Evolutionary conservation across 2,888 invertebrate species (phyloP), one percentile per base, ranked within the genome.

Genomic region (Aplocera efformata): DNA sequence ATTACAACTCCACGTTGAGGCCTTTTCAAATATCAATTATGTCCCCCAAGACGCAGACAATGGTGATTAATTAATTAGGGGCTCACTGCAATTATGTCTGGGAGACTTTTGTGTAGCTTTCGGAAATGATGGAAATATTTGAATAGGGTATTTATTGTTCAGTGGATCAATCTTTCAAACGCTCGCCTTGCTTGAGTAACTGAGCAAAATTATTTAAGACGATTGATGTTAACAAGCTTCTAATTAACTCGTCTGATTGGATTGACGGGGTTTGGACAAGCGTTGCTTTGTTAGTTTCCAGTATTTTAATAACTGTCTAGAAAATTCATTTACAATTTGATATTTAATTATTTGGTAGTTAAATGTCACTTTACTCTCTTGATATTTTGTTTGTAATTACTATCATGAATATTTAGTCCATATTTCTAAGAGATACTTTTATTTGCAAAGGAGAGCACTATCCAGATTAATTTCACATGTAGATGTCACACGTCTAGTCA

Each of bases 1-100:
- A 10, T 42, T 42, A n/a, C 31, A 4, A 45, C 63, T 63, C 68
- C 61, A 69, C 70, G 66, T 69, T 6, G 66, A 74, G 80, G 75
- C 75, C 78, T 76, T 71, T 83, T 84, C 79, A 85, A 83, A 84
- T 86, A 83, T 83, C 83, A 85, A 84, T 85, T 84, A 84, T 79
- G 75, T 73, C 71, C 65, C 60, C 56, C 57, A 67, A 72, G 79
- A 70, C 72, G 61, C 65, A 71, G 72, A 75, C 72, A 72, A 72
- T 72, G 69, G 74, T 82, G 81, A 83, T 82, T 86, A 85, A 86
- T 86, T 84, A 85, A 85, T 83, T 81, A 86, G 72, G 74, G 79
- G 71, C 68, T 73, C 69, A 60, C 70, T 78, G 75, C 79, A 82
- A 84, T 84, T 81, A 83, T 72, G 71, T 72, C 72, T 72, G 67